Conservation (phyloP, 1,140 invertebrate genomes). For the Mamestra configurata region DNA sequence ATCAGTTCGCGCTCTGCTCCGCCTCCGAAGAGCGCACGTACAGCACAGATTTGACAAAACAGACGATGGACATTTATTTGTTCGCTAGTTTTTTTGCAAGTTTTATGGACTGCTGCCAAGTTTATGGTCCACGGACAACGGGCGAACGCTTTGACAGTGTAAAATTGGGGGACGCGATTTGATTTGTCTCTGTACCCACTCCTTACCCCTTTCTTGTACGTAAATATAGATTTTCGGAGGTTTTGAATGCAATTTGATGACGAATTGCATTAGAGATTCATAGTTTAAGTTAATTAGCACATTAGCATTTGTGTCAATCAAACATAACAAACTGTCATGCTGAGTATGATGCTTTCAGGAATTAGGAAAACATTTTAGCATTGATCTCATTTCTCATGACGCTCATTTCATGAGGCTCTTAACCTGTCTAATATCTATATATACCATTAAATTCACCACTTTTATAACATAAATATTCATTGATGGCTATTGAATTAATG, state of each 20-base stretch:
- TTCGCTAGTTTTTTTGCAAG: conserved; percentile 83
- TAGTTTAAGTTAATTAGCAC: neutral
- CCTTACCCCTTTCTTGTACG: conserved; percentile 14
- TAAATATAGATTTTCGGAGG: neutral
- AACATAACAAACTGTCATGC: too few species aligned
- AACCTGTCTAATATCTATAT: too few species aligned
- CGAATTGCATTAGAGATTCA: neutral
- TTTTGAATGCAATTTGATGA: neutral
- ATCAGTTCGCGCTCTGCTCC: conserved; percentile 74
- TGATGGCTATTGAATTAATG: neutral
- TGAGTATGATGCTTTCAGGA: too few species aligned
- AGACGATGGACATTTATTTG: conserved; percentile 87
- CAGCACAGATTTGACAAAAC: conserved; percentile 87
- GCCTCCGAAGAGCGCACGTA: conserved; percentile 74
- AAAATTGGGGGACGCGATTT: conserved; percentile 58
- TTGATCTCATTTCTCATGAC: too few species aligned
- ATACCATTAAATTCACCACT: too few species aligned
- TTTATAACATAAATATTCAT: neutral
- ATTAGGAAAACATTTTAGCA: too few species aligned
- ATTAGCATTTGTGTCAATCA: neutral
- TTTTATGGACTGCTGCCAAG: conserved; percentile 86
- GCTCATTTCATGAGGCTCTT: too few species aligned
- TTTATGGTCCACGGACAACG: conserved; percentile 67
- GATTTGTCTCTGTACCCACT: conserved; percentile 34
- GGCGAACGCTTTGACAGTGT: conserved; percentile 62